Evolutionary conservation across 2,797 vertebrate genomes (phyloP), one percentile per base, ranked within the genome.

Genomic region (Miichthys miiuy): DNA sequence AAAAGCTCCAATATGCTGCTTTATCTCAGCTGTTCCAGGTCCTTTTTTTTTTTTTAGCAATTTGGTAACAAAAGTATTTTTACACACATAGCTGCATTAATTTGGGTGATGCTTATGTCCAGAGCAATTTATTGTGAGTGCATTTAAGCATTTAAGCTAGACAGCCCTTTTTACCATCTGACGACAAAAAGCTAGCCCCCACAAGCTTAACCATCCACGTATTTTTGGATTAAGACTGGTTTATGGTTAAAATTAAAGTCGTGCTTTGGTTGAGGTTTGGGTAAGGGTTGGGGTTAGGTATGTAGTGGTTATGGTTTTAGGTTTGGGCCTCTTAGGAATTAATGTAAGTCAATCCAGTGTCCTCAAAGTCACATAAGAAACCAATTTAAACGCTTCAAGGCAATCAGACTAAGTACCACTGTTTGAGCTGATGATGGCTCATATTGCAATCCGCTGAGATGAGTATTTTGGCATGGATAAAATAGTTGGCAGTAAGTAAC

Each of bases 1-100:
- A 69, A 75, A 89, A 63, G 64, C 62, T 61, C 25, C 20, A 41
- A 67, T 46, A 64, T 78, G 64, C 63, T 73, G 38, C 66, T 54
- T 76, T 51, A 51, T 80, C 62, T 83, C 63, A 60, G 12, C 51
- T 77, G 44, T 38, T 47, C 50, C 5, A 65, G 54, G 56, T 83
- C 23, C 25, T n/a, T 51, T 44, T 51, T 57, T 9, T 74, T 21
- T 62, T 48, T 71, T 38, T 27, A 38, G 18, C 2, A 5, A 20
- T 17, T 56, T 38, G 38, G 67, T 20, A 41, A 60, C 8, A 44
- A 18, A 55, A 20, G 46, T 34, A 17, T 46, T 42, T 41, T 42
- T 25, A 13, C 21, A 13, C 21, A 34, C 2, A 42, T 14, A 41
- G 48, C 34, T 44, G 6, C 16, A 65, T 42, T 61, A 4, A 9